Base-by-base conservation (phyloP, 2,888 invertebrate genomes). In the Temnothorax ravouxi region DNA sequence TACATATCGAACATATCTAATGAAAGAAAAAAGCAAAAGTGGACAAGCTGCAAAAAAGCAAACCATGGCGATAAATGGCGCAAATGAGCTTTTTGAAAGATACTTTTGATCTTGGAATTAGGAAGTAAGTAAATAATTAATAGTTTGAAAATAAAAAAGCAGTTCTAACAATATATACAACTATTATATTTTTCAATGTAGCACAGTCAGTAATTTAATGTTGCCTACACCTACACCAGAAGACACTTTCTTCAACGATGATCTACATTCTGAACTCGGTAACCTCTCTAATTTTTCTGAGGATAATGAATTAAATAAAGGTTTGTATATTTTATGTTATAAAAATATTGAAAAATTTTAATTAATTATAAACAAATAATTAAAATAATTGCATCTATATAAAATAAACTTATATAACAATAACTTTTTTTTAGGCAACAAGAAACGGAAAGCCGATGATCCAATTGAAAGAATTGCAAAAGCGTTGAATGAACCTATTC, bases 271-370 rank as follows among this genome's bases (percentile, higher is more conserved):
- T 34, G 34, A 34, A 34, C 34, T 34, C 34, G 34, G 6, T 34
- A 34, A 34, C 0, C 34, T 3, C 0, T 0, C 0, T 34, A 5
- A 6, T 6, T 34, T 0, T 0, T 34, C 5, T 34, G 34, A 34
- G 0, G 34, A 34, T 34, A 6, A 34, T 34, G 11, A 47, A 3
- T 15, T 15, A 47, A 47, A 47, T 47, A 47, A 13, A 47, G 13
- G 44, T 47, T 47, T 15, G 15, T 47, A 47, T 47, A 47, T 47
- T 47, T 47, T 47, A 3, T 44, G 13, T 44, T 3, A 13, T 44
- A 3, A 47, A 47, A 47, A 3, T 47, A 47, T 47, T 47, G 13
- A 47, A 4, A 47, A 47, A 15, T 15, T 13, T 15, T 15, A 15
- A 47, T 13, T 13, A 13, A 56, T 56, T 25, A 25, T 56, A 56